Evolutionary conservation across 2,797 vertebrate species (phyloP).

Genomic region (Pseudomugil tenellus): DNA sequence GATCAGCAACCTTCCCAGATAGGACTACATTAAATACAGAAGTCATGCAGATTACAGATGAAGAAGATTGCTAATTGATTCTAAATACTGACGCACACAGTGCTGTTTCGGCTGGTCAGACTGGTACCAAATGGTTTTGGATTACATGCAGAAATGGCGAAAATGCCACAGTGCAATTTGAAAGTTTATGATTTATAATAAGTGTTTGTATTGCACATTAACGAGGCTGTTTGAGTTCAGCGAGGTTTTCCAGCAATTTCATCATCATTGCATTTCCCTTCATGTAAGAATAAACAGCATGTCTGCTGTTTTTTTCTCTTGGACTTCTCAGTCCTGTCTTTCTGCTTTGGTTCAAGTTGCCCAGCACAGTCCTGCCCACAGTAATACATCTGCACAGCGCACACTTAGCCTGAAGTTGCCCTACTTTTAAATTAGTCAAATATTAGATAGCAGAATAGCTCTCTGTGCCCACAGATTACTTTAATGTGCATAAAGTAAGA

Average conservation of each 20-base stretch:
- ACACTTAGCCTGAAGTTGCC: conserved; percentile 16
- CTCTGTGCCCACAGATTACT: background rate
- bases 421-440: conserved; percentile 28
- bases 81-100: conserved; percentile 32
- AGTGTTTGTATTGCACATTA: conserved; percentile 11
- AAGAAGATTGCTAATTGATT: conserved; percentile 13
- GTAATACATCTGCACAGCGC: conserved; percentile 8
- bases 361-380: conserved; percentile 9
- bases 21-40: too few relatives aligned
- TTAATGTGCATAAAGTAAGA: conserved; percentile 8
- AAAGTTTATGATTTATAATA: conserved; percentile 16
- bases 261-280: conserved; percentile 6
- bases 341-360: conserved; percentile 8
- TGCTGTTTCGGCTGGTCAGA: conserved; percentile 27
- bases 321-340: background rate
- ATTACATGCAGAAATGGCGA: conserved; percentile 26
- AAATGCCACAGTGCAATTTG: conserved; percentile 14
- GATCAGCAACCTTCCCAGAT: background rate
- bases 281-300: background rate
- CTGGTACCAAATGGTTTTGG: conserved; percentile 43
- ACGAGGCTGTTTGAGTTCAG: background rate
- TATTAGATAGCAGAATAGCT: background rate
- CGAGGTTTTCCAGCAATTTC: background rate
- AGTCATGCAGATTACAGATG: background rate
- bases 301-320: background rate